Evolutionary conservation across 2,888 invertebrate genomes (phyloP), one percentile per base, ranked within the genome.

Genomic region (Strigamia maritima): DNA sequence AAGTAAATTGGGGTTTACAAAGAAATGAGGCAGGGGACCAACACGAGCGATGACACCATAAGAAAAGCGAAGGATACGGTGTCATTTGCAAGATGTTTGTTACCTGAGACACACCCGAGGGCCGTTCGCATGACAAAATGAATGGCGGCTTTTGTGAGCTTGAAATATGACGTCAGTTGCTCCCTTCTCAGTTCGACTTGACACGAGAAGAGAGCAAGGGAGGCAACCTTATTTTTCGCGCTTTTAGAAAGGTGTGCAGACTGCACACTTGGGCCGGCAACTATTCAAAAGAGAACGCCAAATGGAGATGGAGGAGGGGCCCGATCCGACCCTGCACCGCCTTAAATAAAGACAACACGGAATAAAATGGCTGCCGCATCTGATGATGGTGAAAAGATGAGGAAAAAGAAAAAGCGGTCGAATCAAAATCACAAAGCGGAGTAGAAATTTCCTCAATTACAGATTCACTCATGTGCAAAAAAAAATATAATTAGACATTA

Each of bases 91-190:
- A 70, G 26, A 70, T 28, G 70, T 70, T 70, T 70, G 70, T 70
- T 70, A 70, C 70, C 70, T 70, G 70, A 70, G 70, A 70, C 70
- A 70, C 70, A 70, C 70, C 70, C 70, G 28, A 70, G 28, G 70
- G 70, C 70, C 28, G 70, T 70, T 70, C 70, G 28, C 26, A 2
- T 70, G 70, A 70, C 70, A 70, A 70, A 70, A 54, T 54, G 54
- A 54, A 54, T 54, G 54, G 54, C 54, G 54, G 54, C 54, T 54
- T 54, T 54, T 54, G 54, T 54, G 19, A 28, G 26, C 26, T 28
- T 70, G 70, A 70, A 70, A 70, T 70, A 70, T 70, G 70, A 70
- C 70, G 70, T 70, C 70, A 70, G 70, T 70, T 70, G 70, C 70
- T 70, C 70, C 28, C 70, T 70, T 70, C 70, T 16, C 70, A 28